Percentiles rank a stretch among this genome's conserved stretches.
These are phyloP conservation scores for Eulithis prunata DNA, from an alignment of 2,888 invertebrate genomes.

Conservation along the genomic window DNA sequence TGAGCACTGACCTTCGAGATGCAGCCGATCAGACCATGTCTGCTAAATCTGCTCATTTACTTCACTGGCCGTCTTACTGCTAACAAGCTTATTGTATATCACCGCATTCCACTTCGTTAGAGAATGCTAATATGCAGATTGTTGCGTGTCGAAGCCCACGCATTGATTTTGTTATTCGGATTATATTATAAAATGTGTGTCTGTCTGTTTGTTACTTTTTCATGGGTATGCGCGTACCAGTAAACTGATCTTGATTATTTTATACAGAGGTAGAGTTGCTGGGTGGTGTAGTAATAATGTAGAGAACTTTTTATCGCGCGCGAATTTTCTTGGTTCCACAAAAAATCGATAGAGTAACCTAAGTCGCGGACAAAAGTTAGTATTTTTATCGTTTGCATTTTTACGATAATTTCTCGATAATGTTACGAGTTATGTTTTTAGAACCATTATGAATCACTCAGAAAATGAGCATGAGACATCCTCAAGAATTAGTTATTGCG, in stretches of 20 bases:
- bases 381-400: constrained; percentile 13
- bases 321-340: too few species aligned
- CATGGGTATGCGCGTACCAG: too few species aligned
- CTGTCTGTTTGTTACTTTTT: not conserved
- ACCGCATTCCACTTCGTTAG: constrained; percentile 21
- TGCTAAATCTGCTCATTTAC: constrained; percentile 24
- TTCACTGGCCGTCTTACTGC: constrained; percentile 12
- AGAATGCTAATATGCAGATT: constrained; percentile 16
- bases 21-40: constrained; percentile 21
- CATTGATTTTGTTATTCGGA: constrained; percentile 16
- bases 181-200: not conserved
- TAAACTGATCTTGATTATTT: too few species aligned
- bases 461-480: constrained; percentile 17
- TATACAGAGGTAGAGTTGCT: too few species aligned
- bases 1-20: constrained; percentile 34
- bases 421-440: constrained; percentile 3
- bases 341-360: not conserved
- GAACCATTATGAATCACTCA: constrained; percentile 17
- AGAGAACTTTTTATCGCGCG: too few species aligned
- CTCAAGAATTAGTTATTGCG: constrained; percentile 9
- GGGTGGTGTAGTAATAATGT: too few species aligned
- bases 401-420: constrained; percentile 5
- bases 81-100: constrained; percentile 22
- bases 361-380: not conserved
- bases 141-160: constrained; percentile 25